These are phyloP conservation scores for Orthochromis malagaraziensis DNA, from an alignment of 2,113 vertebrate species.

Conservation along the genomic window DNA sequence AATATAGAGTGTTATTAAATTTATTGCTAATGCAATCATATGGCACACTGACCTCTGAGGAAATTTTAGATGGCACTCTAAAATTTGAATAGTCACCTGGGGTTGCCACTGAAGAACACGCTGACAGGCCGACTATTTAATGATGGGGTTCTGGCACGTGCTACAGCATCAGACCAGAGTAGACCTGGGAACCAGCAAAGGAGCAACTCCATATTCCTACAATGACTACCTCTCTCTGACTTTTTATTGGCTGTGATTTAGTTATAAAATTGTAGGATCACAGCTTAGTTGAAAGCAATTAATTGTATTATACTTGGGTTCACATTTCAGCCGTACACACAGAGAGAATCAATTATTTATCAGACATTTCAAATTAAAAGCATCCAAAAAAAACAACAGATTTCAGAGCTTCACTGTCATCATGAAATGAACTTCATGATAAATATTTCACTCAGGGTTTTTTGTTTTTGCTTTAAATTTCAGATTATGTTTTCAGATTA, in stretches of 20 bases:
- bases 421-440: background rate
- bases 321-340: background rate
- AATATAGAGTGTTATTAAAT: too few species aligned
- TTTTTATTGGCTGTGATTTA: background rate
- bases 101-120: background rate
- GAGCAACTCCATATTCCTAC: rapidly evolving
- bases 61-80: background rate
- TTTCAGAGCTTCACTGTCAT: background rate
- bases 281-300: background rate
- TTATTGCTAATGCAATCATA: background rate
- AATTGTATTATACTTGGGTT: background rate
- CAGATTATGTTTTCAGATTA: background rate
- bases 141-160: background rate
- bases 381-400: background rate
- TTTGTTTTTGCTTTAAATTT: background rate
- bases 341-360: background rate
- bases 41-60: background rate
- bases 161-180: background rate
- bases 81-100: background rate
- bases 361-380: background rate
- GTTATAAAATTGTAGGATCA: background rate
- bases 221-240: rapidly evolving
- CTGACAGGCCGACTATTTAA: background rate
- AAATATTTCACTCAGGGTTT: background rate
- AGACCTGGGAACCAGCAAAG: background rate